These are phyloP conservation scores for Rhinopomastus cyanomelas DNA, from an alignment of 2,113 vertebrate genomes.

Conservation along the genomic window DNA sequence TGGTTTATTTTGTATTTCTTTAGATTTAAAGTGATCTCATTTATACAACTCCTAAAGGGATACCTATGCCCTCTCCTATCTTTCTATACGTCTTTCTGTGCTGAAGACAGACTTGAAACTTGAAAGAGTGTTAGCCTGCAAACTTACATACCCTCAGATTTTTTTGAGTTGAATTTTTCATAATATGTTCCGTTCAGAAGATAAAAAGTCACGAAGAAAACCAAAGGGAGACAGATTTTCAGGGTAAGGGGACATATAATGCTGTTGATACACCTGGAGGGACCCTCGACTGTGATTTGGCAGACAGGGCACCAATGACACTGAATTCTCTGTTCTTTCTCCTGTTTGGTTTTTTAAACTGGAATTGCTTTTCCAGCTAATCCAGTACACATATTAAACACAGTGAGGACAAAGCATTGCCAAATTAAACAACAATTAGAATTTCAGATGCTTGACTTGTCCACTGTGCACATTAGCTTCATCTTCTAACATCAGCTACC, in stretches of 20 bases:
- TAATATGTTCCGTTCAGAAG: neutral
- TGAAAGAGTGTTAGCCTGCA: neutral
- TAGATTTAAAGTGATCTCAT: neutral
- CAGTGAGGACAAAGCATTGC: neutral
- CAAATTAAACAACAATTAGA: neutral
- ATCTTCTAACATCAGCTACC: neutral
- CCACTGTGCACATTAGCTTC: neutral
- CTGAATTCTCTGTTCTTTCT: neutral
- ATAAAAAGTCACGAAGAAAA: neutral
- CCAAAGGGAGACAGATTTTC: neutral
- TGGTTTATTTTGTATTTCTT: neutral
- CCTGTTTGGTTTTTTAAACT: neutral
- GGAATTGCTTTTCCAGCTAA: neutral
- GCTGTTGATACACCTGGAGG: neutral
- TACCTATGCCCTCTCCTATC: neutral
- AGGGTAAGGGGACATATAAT: neutral
- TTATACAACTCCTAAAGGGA: neutral
- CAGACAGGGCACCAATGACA: neutral
- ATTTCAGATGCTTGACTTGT: neutral
- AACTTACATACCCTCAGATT: neutral
- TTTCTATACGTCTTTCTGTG: neutral
- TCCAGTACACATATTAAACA: neutral
- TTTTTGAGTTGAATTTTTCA: neutral
- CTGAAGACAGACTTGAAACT: neutral
- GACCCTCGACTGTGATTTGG: neutral